Evolutionary conservation across 2,888 invertebrate genomes (phyloP).

Genomic region (Ormyrus labotus): DNA sequence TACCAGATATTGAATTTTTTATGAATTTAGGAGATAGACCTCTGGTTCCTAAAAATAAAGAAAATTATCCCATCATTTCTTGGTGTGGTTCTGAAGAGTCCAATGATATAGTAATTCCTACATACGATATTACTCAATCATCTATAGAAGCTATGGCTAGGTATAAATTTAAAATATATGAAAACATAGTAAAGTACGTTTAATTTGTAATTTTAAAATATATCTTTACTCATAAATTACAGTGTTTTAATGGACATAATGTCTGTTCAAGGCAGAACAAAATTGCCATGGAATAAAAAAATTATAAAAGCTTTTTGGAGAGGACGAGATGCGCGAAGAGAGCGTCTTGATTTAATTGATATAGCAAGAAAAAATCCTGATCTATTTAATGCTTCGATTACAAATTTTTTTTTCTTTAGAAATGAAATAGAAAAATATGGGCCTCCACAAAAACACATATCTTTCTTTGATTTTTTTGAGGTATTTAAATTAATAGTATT

Average conservation of each 20-base stretch:
- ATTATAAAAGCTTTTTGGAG: constrained; percentile 90
- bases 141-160: constrained; percentile 95
- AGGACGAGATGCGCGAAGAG: constrained; percentile 92
- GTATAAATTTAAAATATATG: constrained; percentile 74
- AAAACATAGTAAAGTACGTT: too few species aligned
- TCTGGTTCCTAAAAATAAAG: constrained; percentile 79
- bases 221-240: background rate
- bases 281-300: constrained; percentile 85
- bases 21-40: constrained; percentile 98
- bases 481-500: constrained; percentile 83
- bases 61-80: constrained; percentile 89
- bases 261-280: constrained; percentile 90
- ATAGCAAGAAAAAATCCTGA: constrained; percentile 86
- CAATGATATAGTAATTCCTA: constrained; percentile 94
- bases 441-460: constrained; percentile 88
- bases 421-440: constrained; percentile 91
- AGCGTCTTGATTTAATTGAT: constrained; percentile 88
- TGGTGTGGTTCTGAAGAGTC: constrained; percentile 96
- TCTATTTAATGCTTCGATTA: constrained; percentile 92
- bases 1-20: constrained; percentile 94
- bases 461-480: constrained; percentile 95
- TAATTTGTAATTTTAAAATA: background rate
- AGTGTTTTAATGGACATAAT: constrained; percentile 93
- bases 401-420: constrained; percentile 96
- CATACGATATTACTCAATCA: constrained; percentile 95